Evolutionary conservation across 37 sponge, comb jelly and placozoan genomes (phyloP).

Genomic region (Petrosia ficiformis): DNA sequence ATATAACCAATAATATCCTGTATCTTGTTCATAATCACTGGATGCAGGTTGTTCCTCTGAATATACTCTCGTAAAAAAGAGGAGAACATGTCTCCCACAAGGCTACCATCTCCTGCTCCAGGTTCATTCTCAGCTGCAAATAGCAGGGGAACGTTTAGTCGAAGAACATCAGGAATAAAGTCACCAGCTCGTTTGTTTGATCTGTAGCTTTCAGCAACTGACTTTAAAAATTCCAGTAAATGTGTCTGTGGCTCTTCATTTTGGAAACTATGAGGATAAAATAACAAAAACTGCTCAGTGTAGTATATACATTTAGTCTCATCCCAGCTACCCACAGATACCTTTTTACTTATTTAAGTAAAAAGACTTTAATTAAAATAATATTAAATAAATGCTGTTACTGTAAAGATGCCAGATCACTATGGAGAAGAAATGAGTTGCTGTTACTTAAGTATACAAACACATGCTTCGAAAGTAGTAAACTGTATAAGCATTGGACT

Average conservation of each 20-base stretch:
- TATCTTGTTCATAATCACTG: constrained; percentile 7
- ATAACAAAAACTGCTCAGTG: no score
- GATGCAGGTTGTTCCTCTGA: constrained; percentile 19
- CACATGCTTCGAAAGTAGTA: no score
- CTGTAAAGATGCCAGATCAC: no score
- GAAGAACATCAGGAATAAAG: constrained; percentile 44
- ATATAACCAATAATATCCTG: not conserved
- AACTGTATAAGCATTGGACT: no score
- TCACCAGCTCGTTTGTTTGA: constrained; percentile 9
- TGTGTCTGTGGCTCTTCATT: constrained; percentile 15
- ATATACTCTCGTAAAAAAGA: constrained; percentile 24
- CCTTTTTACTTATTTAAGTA: no score
- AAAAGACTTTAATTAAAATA: no score
- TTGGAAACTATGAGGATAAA: not conserved
- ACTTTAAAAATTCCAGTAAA: constrained; percentile 30
- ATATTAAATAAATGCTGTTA: no score
- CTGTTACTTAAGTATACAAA: no score
- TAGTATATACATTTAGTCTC: no score
- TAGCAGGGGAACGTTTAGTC: constrained; percentile 36
- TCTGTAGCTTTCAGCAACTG: constrained; percentile 19
- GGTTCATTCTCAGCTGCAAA: constrained; percentile 14
- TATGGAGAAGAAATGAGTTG: no score
- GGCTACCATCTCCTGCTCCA: not conserved
- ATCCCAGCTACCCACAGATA: no score
- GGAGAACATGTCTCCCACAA: constrained; percentile 13